Evolutionary conservation across 1,140 invertebrate genomes (phyloP), one percentile per base, ranked within the genome.

Genomic region (Leptinotarsa texana): DNA sequence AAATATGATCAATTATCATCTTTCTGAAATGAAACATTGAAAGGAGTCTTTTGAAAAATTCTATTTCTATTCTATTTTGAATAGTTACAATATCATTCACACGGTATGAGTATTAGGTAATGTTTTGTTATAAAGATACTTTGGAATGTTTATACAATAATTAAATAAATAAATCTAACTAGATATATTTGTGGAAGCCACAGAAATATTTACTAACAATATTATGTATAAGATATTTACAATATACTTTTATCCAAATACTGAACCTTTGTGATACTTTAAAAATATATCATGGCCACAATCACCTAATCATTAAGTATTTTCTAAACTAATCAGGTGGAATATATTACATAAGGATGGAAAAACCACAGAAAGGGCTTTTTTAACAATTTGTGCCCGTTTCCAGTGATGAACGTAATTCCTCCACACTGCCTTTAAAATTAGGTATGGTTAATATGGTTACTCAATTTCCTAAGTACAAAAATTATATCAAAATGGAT

Each of bases 71-170:
- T 74, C 66, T 74, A 74, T 74, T 75, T 73, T 77, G 72, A 77
- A 63, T 77, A 65, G 75, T 77, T 77, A 72, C 70, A 69, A 51
- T 76, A 77, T 72, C 73, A 77, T 77, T 77, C 76, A 75, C 76
- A 77, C 76, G 74, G 75, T 66, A 77, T 77, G 76, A 77, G 76
- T 77, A 77, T 77, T 77, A 74, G 74, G 69, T 75, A 74, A 63
- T 66, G 63, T 70, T 75, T 51, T 77, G 71, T 47, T 73, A 74
- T 67, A 69, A 73, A 77, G 73, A 69, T 70, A 77, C 72, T 75
- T 75, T 68, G 76, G 76, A 77, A 77, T 77, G 76, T 77, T 74
- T 75, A 75, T 75, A 77, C 72, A 76, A 68, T 72, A 74, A 21
- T 72, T 71, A 42, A 77, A 77, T 77, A 77, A 77, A 77, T 77